Evolutionary conservation across 2,888 invertebrate species (phyloP).

Genomic region (Stenolophus ochropezus): DNA sequence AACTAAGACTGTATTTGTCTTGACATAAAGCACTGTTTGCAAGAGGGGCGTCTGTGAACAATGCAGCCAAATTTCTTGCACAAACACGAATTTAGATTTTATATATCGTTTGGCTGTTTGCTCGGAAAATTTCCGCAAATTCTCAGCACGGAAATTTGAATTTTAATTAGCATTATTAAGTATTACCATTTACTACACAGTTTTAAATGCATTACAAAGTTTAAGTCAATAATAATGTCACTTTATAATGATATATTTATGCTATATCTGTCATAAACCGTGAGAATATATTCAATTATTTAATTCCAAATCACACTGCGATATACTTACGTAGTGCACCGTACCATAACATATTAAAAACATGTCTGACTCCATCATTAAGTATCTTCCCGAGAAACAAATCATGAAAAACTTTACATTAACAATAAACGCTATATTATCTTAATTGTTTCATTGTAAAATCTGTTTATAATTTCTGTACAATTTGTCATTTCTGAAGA

Average conservation of each 20-base stretch:
- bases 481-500: constrained; percentile 1
- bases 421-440: constrained; percentile 8
- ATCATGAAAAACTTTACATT: neutral
- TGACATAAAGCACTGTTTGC: constrained; percentile 30
- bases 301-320: constrained; percentile 1
- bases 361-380: neutral
- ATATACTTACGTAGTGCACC: neutral
- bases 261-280: too few relatives aligned
- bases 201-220: too few relatives aligned
- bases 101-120: constrained; percentile 15
- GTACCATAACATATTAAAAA: neutral
- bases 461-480: constrained; percentile 26
- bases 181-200: too few relatives aligned
- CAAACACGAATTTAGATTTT: constrained; percentile 35
- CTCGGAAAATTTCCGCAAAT: neutral
- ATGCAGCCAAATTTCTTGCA: neutral
- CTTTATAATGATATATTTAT: too few relatives aligned
- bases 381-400: neutral
- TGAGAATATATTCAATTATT: constrained; percentile 30
- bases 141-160: neutral
- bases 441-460: constrained; percentile 9
- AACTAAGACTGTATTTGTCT: constrained; percentile 23
- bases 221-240: neutral
- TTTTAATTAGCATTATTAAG: constrained; percentile 3
- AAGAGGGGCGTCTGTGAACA: neutral